Evolutionary conservation across 2,797 vertebrate genomes (phyloP), one percentile per base, ranked within the genome.

Genomic region (Tragopan temminckii): DNA sequence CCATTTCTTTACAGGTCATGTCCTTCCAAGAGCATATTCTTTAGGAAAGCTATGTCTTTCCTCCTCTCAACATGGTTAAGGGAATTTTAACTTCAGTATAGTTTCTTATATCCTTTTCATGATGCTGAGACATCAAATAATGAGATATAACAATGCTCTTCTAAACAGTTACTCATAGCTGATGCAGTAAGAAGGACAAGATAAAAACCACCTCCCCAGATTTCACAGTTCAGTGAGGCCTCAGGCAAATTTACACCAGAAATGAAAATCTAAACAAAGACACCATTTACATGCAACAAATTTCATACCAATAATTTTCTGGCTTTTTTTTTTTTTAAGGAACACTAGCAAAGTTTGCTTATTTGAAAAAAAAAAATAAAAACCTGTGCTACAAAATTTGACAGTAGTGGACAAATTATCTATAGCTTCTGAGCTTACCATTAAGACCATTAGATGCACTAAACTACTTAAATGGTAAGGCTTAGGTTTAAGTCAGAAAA

Each of bases 241-340:
- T 64, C 66, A 85, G 58, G 48, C 92, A 89, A 94, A 80, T 38
- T 66, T 42, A 68, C 11, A 11, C 23, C 11, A 89, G 85, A 85
- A 91, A 71, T 42, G 4, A 75, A 85, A 90, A 67, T 13, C 16
- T 42, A 68, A 87, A 50, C 20, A 59, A 70, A 79, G 20, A 62
- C 31, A 36, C 14, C 0, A 0, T 11, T 84, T 57, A 59, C 7
- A 25, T 23, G 4, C 45, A 19, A 57, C 0, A 0, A 35, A 63
- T 86, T 84, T 77, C 10, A 3, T 11, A 72, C 48, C 5, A 5
- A 61, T 8, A 67, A 29, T 5, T 67, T 90, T 62, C 27, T 84
- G 24, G 13, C 13, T 25, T 25, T 46, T 46, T 46, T 2, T 31
- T 52, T 58, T 86, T 77, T 40, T 19, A 81, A 82, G 12, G 31